A percentile compares a stretch with the other conserved stretches of the same genome.
phyloP scores from a whole-genome alignment of 2,797 vertebrate genomes.

The Parambassis ranga region DNA sequence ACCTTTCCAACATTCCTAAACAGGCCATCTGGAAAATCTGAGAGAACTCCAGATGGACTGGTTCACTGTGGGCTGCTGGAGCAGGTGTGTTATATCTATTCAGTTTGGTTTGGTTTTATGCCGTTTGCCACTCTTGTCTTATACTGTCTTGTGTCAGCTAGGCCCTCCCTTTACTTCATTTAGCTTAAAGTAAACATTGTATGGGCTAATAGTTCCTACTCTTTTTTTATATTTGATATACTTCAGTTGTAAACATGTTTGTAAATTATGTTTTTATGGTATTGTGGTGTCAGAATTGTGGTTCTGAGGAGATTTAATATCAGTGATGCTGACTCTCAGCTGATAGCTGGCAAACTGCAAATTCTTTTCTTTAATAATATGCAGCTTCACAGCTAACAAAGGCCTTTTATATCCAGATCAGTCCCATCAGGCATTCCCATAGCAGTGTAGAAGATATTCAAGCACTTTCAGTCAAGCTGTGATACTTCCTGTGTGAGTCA shows the following conservation, averaged over 20 bases:
- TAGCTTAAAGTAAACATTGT: not conserved
- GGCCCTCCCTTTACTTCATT: not conserved
- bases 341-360: slow-evolving; percentile 8
- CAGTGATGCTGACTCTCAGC: slow-evolving; percentile 5
- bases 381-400: slow-evolving; percentile 25
- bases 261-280: not conserved
- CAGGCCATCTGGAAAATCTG: slow-evolving; percentile 57
- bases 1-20: slow-evolving; percentile 57
- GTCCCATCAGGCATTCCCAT: slow-evolving; percentile 30
- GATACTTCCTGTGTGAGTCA: slow-evolving; percentile 60
- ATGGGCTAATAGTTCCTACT: not conserved
- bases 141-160: not conserved
- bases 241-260: not conserved
- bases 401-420: slow-evolving; percentile 22
- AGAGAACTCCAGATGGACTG: slow-evolving; percentile 33
- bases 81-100: slow-evolving; percentile 48
- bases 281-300: not conserved
- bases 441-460: slow-evolving; percentile 34
- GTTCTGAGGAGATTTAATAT: not conserved
- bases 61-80: slow-evolving; percentile 19
- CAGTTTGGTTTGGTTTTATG: slow-evolving; percentile 23
- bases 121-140: slow-evolving; percentile 8
- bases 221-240: not conserved
- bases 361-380: slow-evolving; percentile 8
- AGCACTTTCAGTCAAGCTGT: slow-evolving; percentile 38